Conservation (phyloP, 2,113 vertebrate species). For the Macquaria ambigua region DNA sequence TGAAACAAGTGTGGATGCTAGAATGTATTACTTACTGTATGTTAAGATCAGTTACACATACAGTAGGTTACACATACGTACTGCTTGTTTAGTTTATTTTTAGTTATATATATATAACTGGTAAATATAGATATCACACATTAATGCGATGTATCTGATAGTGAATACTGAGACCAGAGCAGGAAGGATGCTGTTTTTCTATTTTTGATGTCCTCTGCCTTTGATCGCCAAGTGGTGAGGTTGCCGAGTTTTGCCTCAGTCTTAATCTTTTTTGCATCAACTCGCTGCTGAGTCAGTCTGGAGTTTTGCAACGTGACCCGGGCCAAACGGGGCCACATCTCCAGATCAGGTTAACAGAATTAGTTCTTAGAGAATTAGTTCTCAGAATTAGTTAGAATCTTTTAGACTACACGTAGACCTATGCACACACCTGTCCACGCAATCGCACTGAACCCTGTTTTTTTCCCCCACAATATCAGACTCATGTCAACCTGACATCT, state of each 20-base stretch:
- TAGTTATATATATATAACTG: too few relatives aligned
- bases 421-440: not conserved
- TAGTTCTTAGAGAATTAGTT: too few relatives aligned
- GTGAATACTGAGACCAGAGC: not conserved
- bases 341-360: not conserved
- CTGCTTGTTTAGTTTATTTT: not conserved
- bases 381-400: too few relatives aligned
- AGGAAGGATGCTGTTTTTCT: not conserved
- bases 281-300: slow-evolving; percentile 4
- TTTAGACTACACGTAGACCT: not conserved
- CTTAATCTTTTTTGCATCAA: slow-evolving; percentile 7
- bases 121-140: slow-evolving; percentile 8
- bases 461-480: not conserved
- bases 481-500: slow-evolving; percentile 7
- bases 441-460: not conserved
- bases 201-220: not conserved
- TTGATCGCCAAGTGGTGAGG: not conserved
- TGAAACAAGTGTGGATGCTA: slow-evolving; percentile 1
- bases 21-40: not conserved
- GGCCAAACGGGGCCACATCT: not conserved
- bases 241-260: not conserved
- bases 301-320: not conserved
- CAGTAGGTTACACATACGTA: not conserved
- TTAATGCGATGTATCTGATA: not conserved
- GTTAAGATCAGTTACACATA: slow-evolving; percentile 6